Evolutionary conservation across 2,797 vertebrate species (phyloP).

Genomic region (Carduelis carduelis): DNA sequence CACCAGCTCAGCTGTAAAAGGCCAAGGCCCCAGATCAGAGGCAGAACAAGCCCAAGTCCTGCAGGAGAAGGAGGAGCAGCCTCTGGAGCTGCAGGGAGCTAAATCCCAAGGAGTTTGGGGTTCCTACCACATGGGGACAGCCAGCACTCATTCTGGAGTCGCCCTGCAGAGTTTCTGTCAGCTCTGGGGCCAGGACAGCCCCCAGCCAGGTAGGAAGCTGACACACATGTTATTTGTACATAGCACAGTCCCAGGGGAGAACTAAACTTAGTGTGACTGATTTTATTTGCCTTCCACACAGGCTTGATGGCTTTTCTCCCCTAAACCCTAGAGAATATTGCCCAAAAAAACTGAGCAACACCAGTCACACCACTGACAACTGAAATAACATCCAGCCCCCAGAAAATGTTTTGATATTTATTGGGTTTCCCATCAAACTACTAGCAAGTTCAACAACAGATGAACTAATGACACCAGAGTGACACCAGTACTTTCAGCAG

Average conservation of each 20-base stretch:
- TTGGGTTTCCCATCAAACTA: not conserved
- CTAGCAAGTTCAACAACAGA: not conserved
- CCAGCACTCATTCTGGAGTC: not conserved
- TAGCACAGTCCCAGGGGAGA: not conserved
- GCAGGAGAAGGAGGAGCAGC: not conserved
- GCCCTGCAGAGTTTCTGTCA: not conserved
- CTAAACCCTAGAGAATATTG: not conserved
- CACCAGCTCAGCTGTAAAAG: not conserved
- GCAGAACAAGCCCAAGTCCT: not conserved
- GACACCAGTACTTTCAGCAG: not conserved
- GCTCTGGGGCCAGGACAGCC: not conserved
- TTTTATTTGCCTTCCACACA: not conserved
- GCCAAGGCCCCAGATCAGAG: not conserved
- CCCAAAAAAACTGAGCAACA: not conserved
- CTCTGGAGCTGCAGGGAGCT: not conserved
- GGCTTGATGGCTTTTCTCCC: not conserved
- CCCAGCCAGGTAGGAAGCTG: not conserved
- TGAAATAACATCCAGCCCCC: not conserved
- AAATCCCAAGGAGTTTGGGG: not conserved
- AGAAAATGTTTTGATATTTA: not conserved
- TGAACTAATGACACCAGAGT: not conserved
- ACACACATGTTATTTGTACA: not conserved
- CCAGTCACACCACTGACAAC: not conserved
- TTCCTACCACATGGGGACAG: not conserved
- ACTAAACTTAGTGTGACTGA: not conserved